Percentiles rank a stretch among this genome's conserved stretches.
These are phyloP conservation scores for Carpatolechia fugitivella DNA, from an alignment of 2,888 invertebrate species.

Conservation along the genomic window DNA sequence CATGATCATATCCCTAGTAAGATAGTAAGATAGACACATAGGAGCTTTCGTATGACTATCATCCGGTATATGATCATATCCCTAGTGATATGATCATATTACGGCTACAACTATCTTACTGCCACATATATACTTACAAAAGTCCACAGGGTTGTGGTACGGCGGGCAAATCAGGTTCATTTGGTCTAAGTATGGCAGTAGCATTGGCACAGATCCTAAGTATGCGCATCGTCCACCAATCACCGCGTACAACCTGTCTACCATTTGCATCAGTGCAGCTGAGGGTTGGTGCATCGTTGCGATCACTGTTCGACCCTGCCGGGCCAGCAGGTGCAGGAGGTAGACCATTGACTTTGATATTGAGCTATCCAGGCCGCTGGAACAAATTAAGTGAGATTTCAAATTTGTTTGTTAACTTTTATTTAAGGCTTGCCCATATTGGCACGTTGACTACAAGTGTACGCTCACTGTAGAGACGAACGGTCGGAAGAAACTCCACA, in stretches of 20 bases:
- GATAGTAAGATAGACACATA: too few species aligned
- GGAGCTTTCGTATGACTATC: too few species aligned
- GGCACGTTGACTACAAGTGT: too few species aligned
- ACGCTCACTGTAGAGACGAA: too few species aligned
- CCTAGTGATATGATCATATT: too few species aligned
- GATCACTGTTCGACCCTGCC: slow-evolving; percentile 91
- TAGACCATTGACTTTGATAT: slow-evolving; percentile 90
- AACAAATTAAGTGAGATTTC: slow-evolving; percentile 25
- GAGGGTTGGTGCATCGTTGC: slow-evolving; percentile 96
- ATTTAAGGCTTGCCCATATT: too few species aligned
- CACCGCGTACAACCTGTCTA: slow-evolving; percentile 92
- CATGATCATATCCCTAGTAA: too few species aligned
- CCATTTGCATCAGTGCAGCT: slow-evolving; percentile 90
- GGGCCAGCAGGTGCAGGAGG: slow-evolving; percentile 88
- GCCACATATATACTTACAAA: slow-evolving; percentile 83
- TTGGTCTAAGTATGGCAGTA: slow-evolving; percentile 87
- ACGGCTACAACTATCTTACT: too few species aligned
- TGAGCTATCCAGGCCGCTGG: slow-evolving; percentile 70
- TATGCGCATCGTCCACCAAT: slow-evolving; percentile 89
- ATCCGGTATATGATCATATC: too few species aligned
- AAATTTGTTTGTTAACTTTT: too few species aligned
- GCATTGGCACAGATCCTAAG: slow-evolving; percentile 86
- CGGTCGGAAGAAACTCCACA: too few species aligned
- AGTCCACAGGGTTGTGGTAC: slow-evolving; percentile 95
- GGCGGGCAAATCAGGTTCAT: slow-evolving; percentile 88